Evolutionary conservation across 2,797 vertebrate genomes (phyloP).

Genomic region (Pipistrellus pygmaeus): DNA sequence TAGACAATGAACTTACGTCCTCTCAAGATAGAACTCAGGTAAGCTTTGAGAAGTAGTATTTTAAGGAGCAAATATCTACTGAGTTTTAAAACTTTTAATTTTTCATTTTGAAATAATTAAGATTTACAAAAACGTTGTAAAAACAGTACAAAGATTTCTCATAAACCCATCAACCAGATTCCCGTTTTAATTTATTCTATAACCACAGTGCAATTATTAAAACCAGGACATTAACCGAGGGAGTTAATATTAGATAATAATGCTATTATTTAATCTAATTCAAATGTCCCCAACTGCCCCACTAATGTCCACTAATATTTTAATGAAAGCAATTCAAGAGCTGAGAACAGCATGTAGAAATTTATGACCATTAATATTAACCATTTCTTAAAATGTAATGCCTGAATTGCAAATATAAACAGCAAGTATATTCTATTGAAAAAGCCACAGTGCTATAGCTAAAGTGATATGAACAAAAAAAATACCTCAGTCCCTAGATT

Average conservation of each 20-base stretch:
- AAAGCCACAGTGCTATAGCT: not conserved
- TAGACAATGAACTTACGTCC: not conserved
- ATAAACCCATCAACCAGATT: not conserved
- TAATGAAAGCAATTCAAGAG: constrained; percentile 24
- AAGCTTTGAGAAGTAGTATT: not conserved
- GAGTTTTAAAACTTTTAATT: constrained; percentile 20
- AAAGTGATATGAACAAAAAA: constrained; percentile 22
- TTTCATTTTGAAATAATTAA: constrained; percentile 40
- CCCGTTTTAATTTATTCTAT: not conserved
- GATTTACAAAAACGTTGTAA: not conserved
- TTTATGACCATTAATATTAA: not conserved
- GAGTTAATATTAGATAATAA: not conserved
- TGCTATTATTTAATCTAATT: constrained; percentile 1
- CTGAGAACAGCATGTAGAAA: not conserved
- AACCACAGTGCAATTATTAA: constrained; percentile 7
- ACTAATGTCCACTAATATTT: not conserved
- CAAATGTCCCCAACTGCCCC: not conserved
- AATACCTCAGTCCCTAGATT: not conserved
- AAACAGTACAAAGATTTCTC: constrained; percentile 36
- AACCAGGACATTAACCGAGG: constrained; percentile 13
- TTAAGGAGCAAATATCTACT: not conserved
- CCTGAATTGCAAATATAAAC: not conserved
- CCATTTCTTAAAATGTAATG: constrained; percentile 14
- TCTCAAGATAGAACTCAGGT: not conserved
- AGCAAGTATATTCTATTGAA: not conserved